Evolutionary conservation across 2,113 vertebrate genomes (phyloP), one percentile per base, ranked within the genome.

Genomic region (Sebastes schlegelii): DNA sequence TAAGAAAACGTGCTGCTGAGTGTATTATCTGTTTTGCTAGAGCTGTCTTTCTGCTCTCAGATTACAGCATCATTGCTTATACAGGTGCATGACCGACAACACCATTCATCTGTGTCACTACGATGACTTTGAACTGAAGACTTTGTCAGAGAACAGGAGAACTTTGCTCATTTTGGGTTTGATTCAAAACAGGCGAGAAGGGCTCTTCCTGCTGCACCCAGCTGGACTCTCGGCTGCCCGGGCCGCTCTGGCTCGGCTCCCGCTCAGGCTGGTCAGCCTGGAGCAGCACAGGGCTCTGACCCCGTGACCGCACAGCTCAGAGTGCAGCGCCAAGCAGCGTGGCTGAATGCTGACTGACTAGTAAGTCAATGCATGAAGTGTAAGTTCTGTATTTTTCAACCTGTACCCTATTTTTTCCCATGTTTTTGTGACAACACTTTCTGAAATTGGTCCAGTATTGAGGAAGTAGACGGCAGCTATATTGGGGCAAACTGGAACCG

Each of bases 161-260:
- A 73, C 63, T 43, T 57, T 65, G 51, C 26, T 65, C 43, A 9
- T 52, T 64, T 80, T 63, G 67, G 61, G 23, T 74, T 14, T 61
- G 75, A 82, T 79, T 83, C 79, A 71, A 67, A 74, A 75, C 62
- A 76, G 66, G 55, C 62, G 21, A 83, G 72, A 64, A 70, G 48
- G 5, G 19, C 70, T 64, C 82, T 88, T 85, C 74, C 80, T 86
- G 78, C 51, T 54, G 71, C 73, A 76, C 74, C 64, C 55, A 67
- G 86, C 68, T 34, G 11, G 42, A 58, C 55, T 79, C 70, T 55
- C 13, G 51, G 51, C 68, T 6, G 64, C 67, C 74, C 16, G 12
- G 13, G 57, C 21, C 6, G 46, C 74, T 46, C 45, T 79, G 71
- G 51, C 49, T 74, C n/a, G 0, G 61, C 48, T 84, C 86, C 46